phyloP scores from a whole-genome alignment of 2,888 invertebrate genomes.

The Tortricodes alternella region DNA sequence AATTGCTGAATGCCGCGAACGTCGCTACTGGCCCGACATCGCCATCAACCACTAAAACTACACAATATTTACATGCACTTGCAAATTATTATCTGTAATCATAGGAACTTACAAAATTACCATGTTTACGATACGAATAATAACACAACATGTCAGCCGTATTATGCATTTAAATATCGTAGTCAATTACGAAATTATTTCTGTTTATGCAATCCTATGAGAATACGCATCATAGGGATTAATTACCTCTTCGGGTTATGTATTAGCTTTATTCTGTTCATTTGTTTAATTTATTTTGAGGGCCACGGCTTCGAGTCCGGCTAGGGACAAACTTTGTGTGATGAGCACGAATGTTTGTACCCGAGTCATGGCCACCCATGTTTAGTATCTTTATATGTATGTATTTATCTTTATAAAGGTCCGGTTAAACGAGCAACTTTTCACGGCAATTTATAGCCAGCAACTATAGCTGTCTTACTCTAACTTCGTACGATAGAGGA shows the following conservation, averaged over 20 bases:
- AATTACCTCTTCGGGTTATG: neutral
- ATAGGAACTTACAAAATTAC: slow-evolving; percentile 20
- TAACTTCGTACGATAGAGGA: too few relatives aligned
- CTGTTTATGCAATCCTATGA: neutral
- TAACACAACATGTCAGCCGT: neutral
- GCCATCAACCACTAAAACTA: slow-evolving; percentile 5
- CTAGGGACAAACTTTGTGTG: too few relatives aligned
- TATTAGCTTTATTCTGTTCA: neutral
- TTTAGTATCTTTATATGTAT: too few relatives aligned
- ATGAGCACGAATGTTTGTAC: too few relatives aligned
- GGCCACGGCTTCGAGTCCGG: too few relatives aligned
- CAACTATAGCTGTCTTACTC: too few relatives aligned
- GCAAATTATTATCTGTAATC: slow-evolving; percentile 26
- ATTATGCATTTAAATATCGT: slow-evolving; percentile 7
- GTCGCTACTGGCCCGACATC: slow-evolving; percentile 12
- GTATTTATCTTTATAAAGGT: too few relatives aligned
- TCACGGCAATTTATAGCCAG: too few relatives aligned
- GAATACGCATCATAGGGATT: neutral
- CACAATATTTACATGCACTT: slow-evolving; percentile 24
- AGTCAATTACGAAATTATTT: neutral
- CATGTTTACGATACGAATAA: slow-evolving; percentile 17
- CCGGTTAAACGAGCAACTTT: too few relatives aligned
- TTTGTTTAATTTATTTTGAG: too few relatives aligned
- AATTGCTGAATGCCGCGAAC: neutral
- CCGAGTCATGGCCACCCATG: too few relatives aligned